These are phyloP conservation scores for Temnothorax ravouxi DNA, from an alignment of 2,888 invertebrate species.

Conservation along the genomic window DNA sequence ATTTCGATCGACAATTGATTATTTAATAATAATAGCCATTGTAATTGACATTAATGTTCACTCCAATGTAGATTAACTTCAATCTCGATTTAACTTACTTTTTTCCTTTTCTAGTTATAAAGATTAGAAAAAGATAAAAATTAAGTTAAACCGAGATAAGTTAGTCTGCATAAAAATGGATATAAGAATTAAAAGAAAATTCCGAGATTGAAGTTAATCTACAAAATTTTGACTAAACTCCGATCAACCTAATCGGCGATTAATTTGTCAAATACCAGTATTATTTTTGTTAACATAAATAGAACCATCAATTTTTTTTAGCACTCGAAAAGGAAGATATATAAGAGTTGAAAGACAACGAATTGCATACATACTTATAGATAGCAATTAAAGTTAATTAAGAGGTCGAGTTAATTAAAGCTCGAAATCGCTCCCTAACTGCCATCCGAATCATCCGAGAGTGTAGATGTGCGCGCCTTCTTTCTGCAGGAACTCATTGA, in stretches of 20 bases:
- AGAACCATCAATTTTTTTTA: background rate
- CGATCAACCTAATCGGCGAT: background rate
- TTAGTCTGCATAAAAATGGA: no score
- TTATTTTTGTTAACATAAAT: background rate
- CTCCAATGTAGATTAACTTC: background rate
- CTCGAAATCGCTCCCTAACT: slow-evolving; percentile 15
- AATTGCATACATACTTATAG: background rate
- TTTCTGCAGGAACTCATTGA: slow-evolving; percentile 19
- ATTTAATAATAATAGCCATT: background rate
- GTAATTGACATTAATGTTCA: background rate
- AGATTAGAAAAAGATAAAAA: background rate
- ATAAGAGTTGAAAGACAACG: background rate
- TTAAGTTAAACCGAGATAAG: background rate
- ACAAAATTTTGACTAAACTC: background rate
- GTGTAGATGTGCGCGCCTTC: slow-evolving; percentile 53
- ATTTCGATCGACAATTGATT: background rate
- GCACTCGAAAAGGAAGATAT: background rate
- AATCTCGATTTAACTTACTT: background rate
- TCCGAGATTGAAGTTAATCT: no score
- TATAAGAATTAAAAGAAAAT: no score
- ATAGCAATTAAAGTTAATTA: no score
- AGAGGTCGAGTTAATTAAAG: background rate
- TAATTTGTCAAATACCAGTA: background rate
- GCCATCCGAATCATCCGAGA: slow-evolving; percentile 24
- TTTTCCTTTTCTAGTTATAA: no score